Base-by-base conservation (phyloP, 2,797 vertebrate species). In the Gambelia wislizenii region DNA sequence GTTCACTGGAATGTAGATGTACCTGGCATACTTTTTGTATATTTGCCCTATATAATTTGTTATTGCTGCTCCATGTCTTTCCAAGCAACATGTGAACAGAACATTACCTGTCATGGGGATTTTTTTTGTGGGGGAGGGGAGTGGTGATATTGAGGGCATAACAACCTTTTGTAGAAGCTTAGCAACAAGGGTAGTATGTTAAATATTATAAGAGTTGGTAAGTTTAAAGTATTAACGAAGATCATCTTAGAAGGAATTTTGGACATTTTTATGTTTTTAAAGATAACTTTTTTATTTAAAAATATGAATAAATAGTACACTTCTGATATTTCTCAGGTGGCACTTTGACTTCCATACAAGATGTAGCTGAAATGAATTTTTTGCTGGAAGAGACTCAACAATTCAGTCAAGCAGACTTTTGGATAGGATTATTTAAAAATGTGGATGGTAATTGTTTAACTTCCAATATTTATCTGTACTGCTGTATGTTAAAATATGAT, bases 381-480 rank as follows among this genome's bases (percentile, higher is more conserved):
- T 97, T 99, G 70, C 94, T 97, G 0, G 93, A 98, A 47, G 97
- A 97, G 83, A 54, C 98, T 82, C 98, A 98, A 78, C 83, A 97
- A 44, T 92, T 99, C 78, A 96, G 97, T 56, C 42, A 94, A 64
- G 87, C 95, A 82, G 94, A 92, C 3, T 98, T 99, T 95, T 99
- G 99, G 99, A 98, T 98, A 80, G 99, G 99, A 93, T 85, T 99
- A 86, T 98, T 97, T 89, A 98, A 97, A 94, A 98, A 96, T 92
- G 95, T 98, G 54, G 96, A 98, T 84, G 98, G 99, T 99, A 95
- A 96, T 67, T 90, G 85, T 94, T 91, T 86, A 67, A 39, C 9
- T 30, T 14, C 70, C 4, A 39, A 72, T 72, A 84, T 4, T 87
- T 74, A 30, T 72, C 42, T 52, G 59, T 76, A 20, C 10, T 9